Conservation (phyloP, 2,888 invertebrate species). For the Gandaritis pyraliata region DNA sequence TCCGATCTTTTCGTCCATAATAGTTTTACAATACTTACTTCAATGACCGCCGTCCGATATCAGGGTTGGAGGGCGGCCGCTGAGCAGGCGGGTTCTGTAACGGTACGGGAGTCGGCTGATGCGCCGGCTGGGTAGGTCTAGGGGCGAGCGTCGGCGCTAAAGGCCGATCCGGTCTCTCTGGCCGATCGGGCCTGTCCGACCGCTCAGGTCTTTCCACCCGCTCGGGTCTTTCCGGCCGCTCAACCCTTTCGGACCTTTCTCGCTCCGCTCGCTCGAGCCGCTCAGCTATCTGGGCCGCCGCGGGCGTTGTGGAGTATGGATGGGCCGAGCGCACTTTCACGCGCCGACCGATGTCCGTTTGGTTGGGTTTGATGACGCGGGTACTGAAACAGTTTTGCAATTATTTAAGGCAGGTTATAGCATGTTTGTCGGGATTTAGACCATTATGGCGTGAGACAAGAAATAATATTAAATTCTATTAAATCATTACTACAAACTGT, state of each 20-base stretch:
- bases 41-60: slow-evolving; percentile 89
- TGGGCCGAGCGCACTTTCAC: slow-evolving; percentile 88
- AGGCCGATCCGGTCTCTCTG: slow-evolving; percentile 62
- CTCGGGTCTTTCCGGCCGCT: slow-evolving; percentile 59
- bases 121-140: slow-evolving; percentile 52
- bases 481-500: neutral
- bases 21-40: slow-evolving; percentile 81
- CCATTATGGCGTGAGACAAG: neutral
- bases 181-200: slow-evolving; percentile 55
- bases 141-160: slow-evolving; percentile 48
- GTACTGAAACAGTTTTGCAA: slow-evolving; percentile 86
- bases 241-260: slow-evolving; percentile 54
- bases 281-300: slow-evolving; percentile 61
- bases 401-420: slow-evolving; percentile 1
- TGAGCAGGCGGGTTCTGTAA: slow-evolving; percentile 61
- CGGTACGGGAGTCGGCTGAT: slow-evolving; percentile 48
- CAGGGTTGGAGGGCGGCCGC: slow-evolving; percentile 84
- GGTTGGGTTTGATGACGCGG: slow-evolving; percentile 96
- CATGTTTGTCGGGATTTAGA: neutral
- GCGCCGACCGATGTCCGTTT: slow-evolving; percentile 94
- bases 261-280: slow-evolving; percentile 43
- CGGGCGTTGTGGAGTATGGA: slow-evolving; percentile 67
- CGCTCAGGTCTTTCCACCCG: slow-evolving; percentile 57
- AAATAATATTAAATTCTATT: neutral
- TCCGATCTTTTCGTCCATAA: no score